Percentiles rank a stretch among this genome's conserved stretches.
Conservation (phyloP, 1,140 invertebrate genomes). For the Drosophila baimaii region DNA sequence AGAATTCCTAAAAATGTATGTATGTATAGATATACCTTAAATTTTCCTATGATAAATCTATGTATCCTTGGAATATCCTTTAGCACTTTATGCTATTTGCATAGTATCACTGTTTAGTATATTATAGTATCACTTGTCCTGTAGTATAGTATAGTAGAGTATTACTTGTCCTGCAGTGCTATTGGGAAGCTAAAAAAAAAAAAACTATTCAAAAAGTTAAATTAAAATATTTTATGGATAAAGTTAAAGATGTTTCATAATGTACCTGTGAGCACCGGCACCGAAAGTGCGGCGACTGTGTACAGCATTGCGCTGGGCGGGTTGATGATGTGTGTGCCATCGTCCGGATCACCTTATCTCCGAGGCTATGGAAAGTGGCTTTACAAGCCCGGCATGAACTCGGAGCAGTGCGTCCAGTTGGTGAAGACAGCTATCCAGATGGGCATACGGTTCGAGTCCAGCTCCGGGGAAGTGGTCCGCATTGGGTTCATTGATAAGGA, state of each 20-base stretch:
- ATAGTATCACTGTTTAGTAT: too few relatives aligned
- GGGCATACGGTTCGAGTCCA: conserved; percentile 96
- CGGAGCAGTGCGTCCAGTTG: conserved; percentile 94
- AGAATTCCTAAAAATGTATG: too few relatives aligned
- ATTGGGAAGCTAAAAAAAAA: not conserved
- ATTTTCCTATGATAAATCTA: not conserved
- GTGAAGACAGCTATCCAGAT: conserved; percentile 93
- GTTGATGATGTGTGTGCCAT: conserved; percentile 95
- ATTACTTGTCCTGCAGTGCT: too few relatives aligned
- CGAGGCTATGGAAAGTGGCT: conserved; percentile 97
- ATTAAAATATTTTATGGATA: not conserved
- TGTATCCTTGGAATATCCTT: not conserved
- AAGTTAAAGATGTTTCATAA: not conserved
- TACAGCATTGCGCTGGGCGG: conserved; percentile 96
- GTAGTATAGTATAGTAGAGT: too few relatives aligned
- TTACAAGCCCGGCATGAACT: conserved; percentile 93
- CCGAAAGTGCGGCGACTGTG: conserved; percentile 94
- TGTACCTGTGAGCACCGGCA: conserved; percentile 66
- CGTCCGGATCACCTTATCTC: conserved; percentile 97
- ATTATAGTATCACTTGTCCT: too few relatives aligned
- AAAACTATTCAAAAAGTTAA: too few relatives aligned
- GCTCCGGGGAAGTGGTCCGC: conserved; percentile 96
- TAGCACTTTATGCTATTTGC: not conserved
- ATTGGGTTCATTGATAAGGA: conserved; percentile 95
- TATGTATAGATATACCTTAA: not conserved